Base-by-base conservation (phyloP, 2,888 invertebrate genomes). In the Ophioninae sp. region DNA sequence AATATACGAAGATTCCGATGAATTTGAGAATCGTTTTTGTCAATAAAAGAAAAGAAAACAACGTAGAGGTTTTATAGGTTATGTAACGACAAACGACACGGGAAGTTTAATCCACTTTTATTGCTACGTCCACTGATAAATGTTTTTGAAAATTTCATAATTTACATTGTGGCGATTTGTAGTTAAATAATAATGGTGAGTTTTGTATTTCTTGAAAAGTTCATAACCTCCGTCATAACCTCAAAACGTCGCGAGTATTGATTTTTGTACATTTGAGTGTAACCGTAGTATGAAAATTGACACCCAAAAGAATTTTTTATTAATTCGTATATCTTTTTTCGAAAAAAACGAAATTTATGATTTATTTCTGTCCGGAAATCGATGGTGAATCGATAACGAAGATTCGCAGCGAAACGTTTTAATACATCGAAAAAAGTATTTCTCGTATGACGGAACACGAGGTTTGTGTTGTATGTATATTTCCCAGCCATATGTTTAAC, bases 401-500 rank as follows among this genome's bases (percentile, higher is more conserved):
- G 17, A 17, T 51, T 17, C 17, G 17, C 51, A 51, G 51, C 13
- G 51, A 51, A 30, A 51, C 51, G 6, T 13, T 13, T 51, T 44
- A 51, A 13, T 10, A 51, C 30, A 51, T 17, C 13, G 41, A 69
- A 20, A 68, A 68, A 39, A 68, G 63, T n/a, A 13, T 41, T 30
- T 22, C 13, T 59, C 63, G 23, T 41, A 82, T 85, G 22, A 20
- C 76, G 79, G 13, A 17, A 83, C 68, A 58, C 77, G 79, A 82
- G 85, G 78, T 13, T 72, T 77, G 58, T 22, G 61, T 10, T 59
- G 56, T 8, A 1, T 44, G 63, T 68, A 56, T 76, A 63, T 65
- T 64, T 73, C 44, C 9, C 41, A 79, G 65, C 78, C 87, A 86
- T 83, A 79, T 87, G 87, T 81, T 79, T 82, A 65, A 76, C 85